Conservation (phyloP, 2,797 vertebrate species). For the Ibycter americanus region DNA sequence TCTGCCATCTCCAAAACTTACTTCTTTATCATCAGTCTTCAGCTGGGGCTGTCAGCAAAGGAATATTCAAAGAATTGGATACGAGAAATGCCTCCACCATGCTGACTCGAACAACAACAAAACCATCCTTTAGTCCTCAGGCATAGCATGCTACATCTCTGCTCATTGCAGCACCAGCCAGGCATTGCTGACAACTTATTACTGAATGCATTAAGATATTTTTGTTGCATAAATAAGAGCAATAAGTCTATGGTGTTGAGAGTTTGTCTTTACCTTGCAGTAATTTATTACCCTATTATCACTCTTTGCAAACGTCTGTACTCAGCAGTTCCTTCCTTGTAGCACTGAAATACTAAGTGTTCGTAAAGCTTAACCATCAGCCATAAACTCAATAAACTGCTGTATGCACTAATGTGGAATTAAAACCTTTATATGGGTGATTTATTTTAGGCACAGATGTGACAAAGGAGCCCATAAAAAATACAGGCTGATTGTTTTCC, state of each 20-base stretch:
- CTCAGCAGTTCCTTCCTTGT: slow-evolving; percentile 61
- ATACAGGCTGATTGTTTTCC: not conserved
- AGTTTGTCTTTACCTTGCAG: slow-evolving; percentile 69
- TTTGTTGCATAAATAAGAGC: slow-evolving; percentile 25
- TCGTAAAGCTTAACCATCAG: slow-evolving; percentile 68
- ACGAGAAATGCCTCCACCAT: not conserved
- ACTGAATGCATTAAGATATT: not conserved
- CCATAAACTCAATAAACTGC: slow-evolving; percentile 59
- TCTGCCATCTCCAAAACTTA: not conserved
- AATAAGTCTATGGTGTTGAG: not conserved
- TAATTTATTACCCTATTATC: slow-evolving; percentile 81
- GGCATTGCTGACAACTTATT: not conserved
- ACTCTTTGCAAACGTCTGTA: slow-evolving; percentile 74
- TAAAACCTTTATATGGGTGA: slow-evolving; percentile 40
- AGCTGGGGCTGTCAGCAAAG: not conserved
- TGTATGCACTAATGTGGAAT: slow-evolving; percentile 3
- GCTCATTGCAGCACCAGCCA: not conserved
- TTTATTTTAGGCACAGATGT: slow-evolving; percentile 11
- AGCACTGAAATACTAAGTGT: slow-evolving; percentile 47
- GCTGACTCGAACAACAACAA: not conserved
- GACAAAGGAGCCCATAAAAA: slow-evolving; percentile 28
- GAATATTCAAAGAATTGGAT: not conserved
- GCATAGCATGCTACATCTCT: rapidly evolving
- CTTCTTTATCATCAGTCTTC: not conserved
- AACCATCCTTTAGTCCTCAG: not conserved